phyloP scores from a whole-genome alignment of 2,797 vertebrate species.

The Myotis planiceps region DNA sequence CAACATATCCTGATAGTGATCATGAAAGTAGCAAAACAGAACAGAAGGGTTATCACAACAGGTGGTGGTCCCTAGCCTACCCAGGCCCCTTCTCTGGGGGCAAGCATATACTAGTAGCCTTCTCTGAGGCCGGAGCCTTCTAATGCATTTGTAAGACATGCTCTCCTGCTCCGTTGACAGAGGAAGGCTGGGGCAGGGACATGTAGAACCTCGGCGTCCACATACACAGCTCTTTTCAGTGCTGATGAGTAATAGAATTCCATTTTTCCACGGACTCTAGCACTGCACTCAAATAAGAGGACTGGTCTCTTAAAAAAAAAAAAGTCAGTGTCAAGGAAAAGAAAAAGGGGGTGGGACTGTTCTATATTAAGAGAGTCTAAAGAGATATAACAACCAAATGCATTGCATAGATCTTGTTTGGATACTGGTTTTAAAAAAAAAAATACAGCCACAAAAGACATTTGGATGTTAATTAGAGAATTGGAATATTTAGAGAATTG shows the following conservation, averaged over 20 bases:
- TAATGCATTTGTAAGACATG: neutral
- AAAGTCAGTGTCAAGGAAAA: neutral
- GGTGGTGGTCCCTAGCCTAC: neutral
- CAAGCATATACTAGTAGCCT: neutral
- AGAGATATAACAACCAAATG: neutral
- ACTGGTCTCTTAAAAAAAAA: neutral
- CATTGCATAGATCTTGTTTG: neutral
- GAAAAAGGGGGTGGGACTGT: neutral
- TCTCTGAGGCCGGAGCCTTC: neutral
- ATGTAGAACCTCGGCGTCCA: accelerated
- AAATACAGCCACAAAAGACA: neutral
- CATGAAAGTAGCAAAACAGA: neutral
- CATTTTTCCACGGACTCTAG: neutral
- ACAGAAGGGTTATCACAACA: neutral
- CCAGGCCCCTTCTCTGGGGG: neutral
- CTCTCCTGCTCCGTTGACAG: neutral
- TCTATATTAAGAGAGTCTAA: neutral
- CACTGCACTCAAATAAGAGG: neutral
- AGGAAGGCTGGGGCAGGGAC: neutral
- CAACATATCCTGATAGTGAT: neutral
- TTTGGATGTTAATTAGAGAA: neutral
- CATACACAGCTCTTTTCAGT: neutral
- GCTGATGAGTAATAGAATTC: neutral
- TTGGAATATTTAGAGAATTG: neutral
- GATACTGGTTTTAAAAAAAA: neutral